phyloP scores from a whole-genome alignment of 2,797 vertebrate genomes.

The Enteromius argenteus region DNA sequence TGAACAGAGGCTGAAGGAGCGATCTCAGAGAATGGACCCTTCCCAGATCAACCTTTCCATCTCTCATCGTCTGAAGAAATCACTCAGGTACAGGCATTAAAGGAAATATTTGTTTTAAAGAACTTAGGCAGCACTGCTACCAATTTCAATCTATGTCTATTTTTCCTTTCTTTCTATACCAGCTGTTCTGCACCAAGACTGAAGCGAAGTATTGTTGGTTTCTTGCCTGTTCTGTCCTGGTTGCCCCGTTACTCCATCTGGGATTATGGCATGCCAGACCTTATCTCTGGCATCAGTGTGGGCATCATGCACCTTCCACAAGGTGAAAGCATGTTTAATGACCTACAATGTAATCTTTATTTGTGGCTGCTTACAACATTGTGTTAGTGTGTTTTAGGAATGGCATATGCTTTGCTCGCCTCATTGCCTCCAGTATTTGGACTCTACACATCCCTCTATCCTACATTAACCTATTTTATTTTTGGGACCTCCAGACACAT shows the following conservation, averaged over 20 bases:
- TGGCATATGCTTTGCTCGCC: conserved; percentile 93
- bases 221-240: conserved; percentile 89
- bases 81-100: conserved; percentile 69
- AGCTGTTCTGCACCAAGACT: conserved; percentile 84
- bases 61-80: conserved; percentile 69
- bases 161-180: conserved; percentile 24
- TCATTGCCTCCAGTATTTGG: conserved; percentile 92
- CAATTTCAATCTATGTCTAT: background rate
- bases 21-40: conserved; percentile 75
- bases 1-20: conserved; percentile 84
- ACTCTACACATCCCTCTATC: conserved; percentile 94
- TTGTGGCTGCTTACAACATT: background rate
- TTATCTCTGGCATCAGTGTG: conserved; percentile 92
- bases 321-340: conserved; percentile 76
- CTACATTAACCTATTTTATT: conserved; percentile 90
- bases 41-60: conserved; percentile 64
- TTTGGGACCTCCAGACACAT: conserved; percentile 96
- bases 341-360: background rate
- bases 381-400: conserved; percentile 75
- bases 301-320: conserved; percentile 98
- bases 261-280: conserved; percentile 91
- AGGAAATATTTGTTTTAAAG: background rate
- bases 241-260: conserved; percentile 90
- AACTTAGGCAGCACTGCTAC: background rate
- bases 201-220: conserved; percentile 76